These are phyloP conservation scores for Threskiornis aethiopicus DNA, from an alignment of 2,797 vertebrate species.

Conservation along the genomic window DNA sequence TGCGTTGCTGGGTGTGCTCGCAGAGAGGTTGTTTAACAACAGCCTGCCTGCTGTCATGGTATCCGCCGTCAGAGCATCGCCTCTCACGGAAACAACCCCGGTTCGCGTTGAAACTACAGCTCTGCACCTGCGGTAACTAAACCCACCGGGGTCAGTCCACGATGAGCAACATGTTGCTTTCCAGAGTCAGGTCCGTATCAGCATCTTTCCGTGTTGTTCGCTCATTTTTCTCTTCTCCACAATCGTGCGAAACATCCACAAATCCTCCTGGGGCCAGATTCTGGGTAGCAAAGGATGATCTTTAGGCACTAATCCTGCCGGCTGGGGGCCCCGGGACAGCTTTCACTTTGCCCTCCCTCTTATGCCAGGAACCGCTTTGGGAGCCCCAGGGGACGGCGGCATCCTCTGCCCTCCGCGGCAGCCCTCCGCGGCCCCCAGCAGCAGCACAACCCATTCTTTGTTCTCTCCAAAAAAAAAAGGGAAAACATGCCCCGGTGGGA, in stretches of 20 bases:
- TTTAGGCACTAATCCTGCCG: fast-evolving
- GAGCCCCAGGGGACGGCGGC: not conserved
- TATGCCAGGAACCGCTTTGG: not conserved
- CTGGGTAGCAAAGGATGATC: not conserved
- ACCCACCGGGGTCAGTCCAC: fast-evolving
- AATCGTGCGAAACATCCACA: not conserved
- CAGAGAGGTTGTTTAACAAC: not conserved
- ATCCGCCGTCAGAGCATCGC: not conserved
- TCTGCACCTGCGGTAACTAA: not conserved
- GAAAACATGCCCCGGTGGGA: not conserved
- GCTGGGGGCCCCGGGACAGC: not conserved
- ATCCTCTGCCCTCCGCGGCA: not conserved
- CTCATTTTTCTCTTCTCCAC: not conserved
- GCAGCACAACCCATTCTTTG: not conserved
- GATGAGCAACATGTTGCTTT: not conserved
- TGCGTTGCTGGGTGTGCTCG: not conserved
- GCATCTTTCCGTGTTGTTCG: not conserved
- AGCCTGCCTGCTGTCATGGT: not conserved
- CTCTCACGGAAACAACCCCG: not conserved
- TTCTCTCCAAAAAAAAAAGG: not conserved
- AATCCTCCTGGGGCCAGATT: not conserved
- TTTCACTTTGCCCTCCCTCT: not conserved
- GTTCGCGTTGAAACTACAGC: not conserved
- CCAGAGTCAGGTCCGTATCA: not conserved
- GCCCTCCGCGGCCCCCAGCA: not conserved